Evolutionary conservation across 2,888 invertebrate species (phyloP).

Genomic region (Molorchus minor): DNA sequence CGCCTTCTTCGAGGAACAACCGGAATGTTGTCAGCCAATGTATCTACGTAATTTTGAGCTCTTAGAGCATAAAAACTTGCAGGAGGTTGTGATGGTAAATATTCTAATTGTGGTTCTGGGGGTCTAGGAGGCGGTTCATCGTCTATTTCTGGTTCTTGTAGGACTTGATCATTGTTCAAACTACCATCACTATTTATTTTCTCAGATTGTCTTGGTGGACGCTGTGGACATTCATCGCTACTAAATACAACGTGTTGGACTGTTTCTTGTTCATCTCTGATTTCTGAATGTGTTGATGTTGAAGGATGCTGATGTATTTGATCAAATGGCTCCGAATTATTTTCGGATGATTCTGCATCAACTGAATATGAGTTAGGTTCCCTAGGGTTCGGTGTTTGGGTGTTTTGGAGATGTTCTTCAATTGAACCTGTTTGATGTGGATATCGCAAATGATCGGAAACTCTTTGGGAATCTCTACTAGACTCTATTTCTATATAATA

Average conservation of each 20-base stretch:
- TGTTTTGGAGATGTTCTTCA: conserved; percentile 18
- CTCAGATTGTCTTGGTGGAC: conserved; percentile 58
- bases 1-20: conserved; percentile 64
- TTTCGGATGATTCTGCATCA: too few species aligned
- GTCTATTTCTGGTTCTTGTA: conserved; percentile 52
- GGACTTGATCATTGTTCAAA: conserved; percentile 23
- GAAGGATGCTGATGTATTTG: conserved; percentile 11
- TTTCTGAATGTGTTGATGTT: conserved; percentile 28
- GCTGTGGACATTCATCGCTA: conserved; percentile 63
- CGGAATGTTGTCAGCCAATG: conserved; percentile 58
- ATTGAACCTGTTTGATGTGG: conserved; percentile 19
- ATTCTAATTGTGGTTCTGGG: conserved; percentile 58
- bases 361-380: too few species aligned
- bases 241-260: too few species aligned
- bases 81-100: conserved; percentile 61
- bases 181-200: conserved; percentile 24
- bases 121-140: conserved; percentile 58
- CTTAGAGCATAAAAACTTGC: conserved; percentile 58
- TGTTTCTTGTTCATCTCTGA: not conserved
- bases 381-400: too few species aligned
- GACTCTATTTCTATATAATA: not conserved
- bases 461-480: not conserved
- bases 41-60: conserved; percentile 56
- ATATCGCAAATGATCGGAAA: not conserved
- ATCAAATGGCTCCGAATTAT: too few species aligned